These are phyloP conservation scores for Echinarachnius parma DNA, from an alignment of 53 echinoderm and acorn worm genomes.

Conservation along the genomic window DNA sequence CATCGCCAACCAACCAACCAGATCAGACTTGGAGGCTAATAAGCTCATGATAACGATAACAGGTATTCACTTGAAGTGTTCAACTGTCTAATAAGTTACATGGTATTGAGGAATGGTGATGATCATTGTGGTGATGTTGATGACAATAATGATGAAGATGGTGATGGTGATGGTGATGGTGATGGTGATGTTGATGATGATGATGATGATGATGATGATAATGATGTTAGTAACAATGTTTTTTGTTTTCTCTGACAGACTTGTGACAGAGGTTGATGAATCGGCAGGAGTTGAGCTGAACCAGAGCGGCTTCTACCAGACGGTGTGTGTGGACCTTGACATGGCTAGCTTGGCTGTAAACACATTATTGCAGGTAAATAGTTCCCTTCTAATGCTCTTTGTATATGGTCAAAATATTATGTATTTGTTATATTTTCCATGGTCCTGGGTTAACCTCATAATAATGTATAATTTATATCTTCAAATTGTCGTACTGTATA, in stretches of 20 bases:
- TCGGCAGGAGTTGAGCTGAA: conserved; percentile 74
- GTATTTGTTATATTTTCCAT: no score
- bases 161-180: neutral
- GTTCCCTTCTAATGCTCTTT: no score
- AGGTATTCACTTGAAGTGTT: no score
- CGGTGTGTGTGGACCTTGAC: conserved; percentile 90
- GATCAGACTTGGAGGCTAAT: conserved; percentile 91
- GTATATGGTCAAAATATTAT: no score
- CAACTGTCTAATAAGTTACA: no score
- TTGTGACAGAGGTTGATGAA: conserved; percentile 98
- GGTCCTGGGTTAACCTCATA: no score
- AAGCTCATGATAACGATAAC: conserved; percentile 97
- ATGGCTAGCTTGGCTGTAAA: conserved; percentile 94
- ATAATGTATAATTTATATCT: no score
- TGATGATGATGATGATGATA: conserved; percentile 24
- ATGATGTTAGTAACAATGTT: conserved; percentile 28
- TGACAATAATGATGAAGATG: conserved; percentile 12
- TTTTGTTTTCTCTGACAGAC: no score
- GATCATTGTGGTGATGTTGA: conserved; percentile 27
- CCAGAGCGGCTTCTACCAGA: conserved; percentile 82
- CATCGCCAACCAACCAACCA: conserved; percentile 85
- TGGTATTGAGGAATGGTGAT: no score
- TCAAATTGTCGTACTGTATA: no score
- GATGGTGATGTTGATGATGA: neutral
- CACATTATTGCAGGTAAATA: conserved; percentile 78